Evolutionary conservation across 2,888 invertebrate genomes (phyloP).

Genomic region (Tholera decimalis): DNA sequence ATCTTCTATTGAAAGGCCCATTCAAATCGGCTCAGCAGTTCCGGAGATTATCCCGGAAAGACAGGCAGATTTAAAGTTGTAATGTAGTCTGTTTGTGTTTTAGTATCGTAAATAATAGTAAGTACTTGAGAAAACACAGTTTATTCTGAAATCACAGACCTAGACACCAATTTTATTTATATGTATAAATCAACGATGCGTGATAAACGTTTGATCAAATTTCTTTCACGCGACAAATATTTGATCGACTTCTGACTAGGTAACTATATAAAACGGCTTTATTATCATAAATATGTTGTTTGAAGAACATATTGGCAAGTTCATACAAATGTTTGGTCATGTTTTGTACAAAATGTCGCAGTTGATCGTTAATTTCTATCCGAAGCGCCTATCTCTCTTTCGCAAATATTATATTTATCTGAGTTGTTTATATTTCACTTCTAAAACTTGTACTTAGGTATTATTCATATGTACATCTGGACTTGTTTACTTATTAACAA

Average conservation of each 20-base stretch:
- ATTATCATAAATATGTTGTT: slow-evolving; percentile 43
- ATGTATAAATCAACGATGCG: slow-evolving; percentile 14
- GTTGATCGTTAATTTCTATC: slow-evolving; percentile 36
- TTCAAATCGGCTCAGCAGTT: too few species aligned
- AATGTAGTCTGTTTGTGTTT: too few species aligned
- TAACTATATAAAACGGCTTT: slow-evolving; percentile 39
- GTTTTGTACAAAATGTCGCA: slow-evolving; percentile 37
- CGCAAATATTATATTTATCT: slow-evolving; percentile 20
- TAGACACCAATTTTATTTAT: too few species aligned
- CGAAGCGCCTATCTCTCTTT: slow-evolving; percentile 8
- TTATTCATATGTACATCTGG: neutral
- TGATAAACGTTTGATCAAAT: slow-evolving; percentile 40
- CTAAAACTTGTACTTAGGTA: neutral
- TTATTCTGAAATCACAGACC: too few species aligned
- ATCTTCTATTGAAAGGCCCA: too few species aligned
- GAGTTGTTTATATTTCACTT: neutral
- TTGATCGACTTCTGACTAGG: slow-evolving; percentile 14
- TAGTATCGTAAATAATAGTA: too few species aligned
- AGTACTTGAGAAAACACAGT: too few species aligned
- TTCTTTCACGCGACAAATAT: slow-evolving; percentile 24
- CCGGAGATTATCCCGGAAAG: too few species aligned
- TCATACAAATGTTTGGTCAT: slow-evolving; percentile 33
- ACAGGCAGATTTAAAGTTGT: too few species aligned
- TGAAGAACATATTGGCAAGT: slow-evolving; percentile 40
- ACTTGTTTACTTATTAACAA: neutral